These are phyloP conservation scores for Nylanderia fulva DNA, from an alignment of 1,140 invertebrate species.

Conservation along the genomic window DNA sequence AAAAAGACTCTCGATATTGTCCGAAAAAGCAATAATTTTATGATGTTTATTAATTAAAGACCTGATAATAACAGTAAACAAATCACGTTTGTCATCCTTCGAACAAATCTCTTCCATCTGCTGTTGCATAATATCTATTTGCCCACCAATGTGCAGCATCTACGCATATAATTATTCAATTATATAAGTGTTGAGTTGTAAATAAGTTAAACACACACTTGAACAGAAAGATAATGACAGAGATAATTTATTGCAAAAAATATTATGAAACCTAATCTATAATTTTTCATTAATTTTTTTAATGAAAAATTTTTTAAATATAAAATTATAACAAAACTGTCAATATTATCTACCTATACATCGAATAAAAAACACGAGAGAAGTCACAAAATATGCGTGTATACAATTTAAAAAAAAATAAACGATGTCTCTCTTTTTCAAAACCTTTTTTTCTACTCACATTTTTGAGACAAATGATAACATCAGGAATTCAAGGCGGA, in stretches of 20 bases:
- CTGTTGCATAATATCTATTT: constrained; percentile 60
- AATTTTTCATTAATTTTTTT: neutral
- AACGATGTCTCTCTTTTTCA: too few species aligned
- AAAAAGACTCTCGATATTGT: constrained; percentile 57
- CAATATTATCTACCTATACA: neutral
- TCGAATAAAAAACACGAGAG: neutral
- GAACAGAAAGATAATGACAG: neutral
- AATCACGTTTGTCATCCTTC: neutral
- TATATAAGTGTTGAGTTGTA: neutral
- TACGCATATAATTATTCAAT: constrained; percentile 13
- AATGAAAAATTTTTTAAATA: neutral
- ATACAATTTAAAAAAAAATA: neutral
- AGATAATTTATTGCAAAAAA: neutral
- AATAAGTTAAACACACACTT: neutral
- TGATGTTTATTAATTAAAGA: constrained; percentile 44
- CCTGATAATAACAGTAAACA: neutral
- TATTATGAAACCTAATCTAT: constrained; percentile 7
- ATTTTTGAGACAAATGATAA: neutral
- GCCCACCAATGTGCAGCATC: constrained; percentile 67
- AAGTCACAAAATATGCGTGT: too few species aligned
- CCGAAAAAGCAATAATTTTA: constrained; percentile 48
- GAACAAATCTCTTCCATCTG: neutral
- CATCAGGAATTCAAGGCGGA: neutral
- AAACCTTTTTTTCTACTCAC: neutral
- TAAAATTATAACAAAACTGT: neutral